Base-by-base conservation (phyloP, 2,113 vertebrate genomes). In the Orientallactaga bullata region DNA sequence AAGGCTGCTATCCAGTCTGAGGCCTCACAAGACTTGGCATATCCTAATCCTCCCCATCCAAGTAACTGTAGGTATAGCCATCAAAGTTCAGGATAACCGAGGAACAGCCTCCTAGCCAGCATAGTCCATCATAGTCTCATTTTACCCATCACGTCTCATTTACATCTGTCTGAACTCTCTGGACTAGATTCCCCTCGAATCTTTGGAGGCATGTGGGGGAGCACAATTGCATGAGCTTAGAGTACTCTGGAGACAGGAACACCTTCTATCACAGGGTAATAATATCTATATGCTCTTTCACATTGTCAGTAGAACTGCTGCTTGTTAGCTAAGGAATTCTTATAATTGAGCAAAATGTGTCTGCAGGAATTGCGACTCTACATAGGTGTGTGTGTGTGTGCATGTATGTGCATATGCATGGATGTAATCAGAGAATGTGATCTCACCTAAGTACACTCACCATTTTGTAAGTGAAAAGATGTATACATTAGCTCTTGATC, bases 21-120 rank as follows among this genome's bases (percentile, higher is more conserved):
- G 32, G 17, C 26, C 24, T 23, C n/a, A 7, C 2, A 15, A 11
- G 7, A 1, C 77, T 47, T 23, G 7, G 30, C 5, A 15, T 0
- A n/a, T 13, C 60, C 68, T 23, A 35, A 47, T 4, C 3, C 65
- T 51, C 60, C 11, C 65, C n/a, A 1, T 10, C 12, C 4, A 85
- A 13, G 21, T 42, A 55, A 17, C 2, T 85, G 61, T 63, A 17
- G 55, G 32, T 12, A 24, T 1, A 1, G 16, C 42, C 51, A 55
- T 26, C 55, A 32, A 69, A 85, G n/a, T 69, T 28, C 77, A 81
- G 30, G 61, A 32, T 63, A 69, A 32, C 66, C 35, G 66, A 55
- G 26, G 47, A 63, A 84, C 82, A 85, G 68, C 69, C 68, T 83
- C 81, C 39, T 85, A 85, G 23, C 82, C 65, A 69, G 51, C 82